A percentile compares a stretch with the other conserved stretches of the same genome.
Conservation (phyloP, 1,140 invertebrate genomes). For the Cotesia vestalis region DNA sequence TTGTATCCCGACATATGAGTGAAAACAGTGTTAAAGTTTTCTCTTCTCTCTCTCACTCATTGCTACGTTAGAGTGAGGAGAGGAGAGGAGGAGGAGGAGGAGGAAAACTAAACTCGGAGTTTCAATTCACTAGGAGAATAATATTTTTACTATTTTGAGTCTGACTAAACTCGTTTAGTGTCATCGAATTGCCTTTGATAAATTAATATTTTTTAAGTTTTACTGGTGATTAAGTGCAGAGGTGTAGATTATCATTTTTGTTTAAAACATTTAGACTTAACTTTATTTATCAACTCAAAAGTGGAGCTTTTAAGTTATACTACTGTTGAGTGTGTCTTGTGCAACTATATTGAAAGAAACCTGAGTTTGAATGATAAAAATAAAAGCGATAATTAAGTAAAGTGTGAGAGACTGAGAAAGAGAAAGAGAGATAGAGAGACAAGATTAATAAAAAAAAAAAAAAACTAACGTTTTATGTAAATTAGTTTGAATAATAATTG, state of each 20-base stretch:
- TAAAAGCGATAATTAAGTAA: not conserved
- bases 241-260: too few relatives aligned
- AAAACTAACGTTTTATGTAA: conserved; percentile 1
- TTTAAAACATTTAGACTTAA: too few relatives aligned
- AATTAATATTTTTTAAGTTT: too few relatives aligned
- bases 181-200: too few relatives aligned
- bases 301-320: not conserved
- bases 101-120: not conserved
- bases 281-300: too few relatives aligned
- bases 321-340: conserved; percentile 7
- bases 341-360: conserved; percentile 13
- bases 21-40: not conserved
- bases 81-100: not conserved
- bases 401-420: not conserved
- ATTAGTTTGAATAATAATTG: conserved; percentile 38
- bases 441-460: conserved; percentile 12
- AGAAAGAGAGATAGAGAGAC: conserved; percentile 25
- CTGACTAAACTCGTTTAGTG: too few relatives aligned
- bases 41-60: conserved; percentile 15
- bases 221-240: too few relatives aligned
- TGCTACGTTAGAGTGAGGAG: conserved; percentile 3
- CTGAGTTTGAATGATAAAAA: conserved; percentile 11
- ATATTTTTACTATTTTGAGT: not conserved
- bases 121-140: not conserved
- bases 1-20: not conserved